Base-by-base conservation (phyloP, 2,113 vertebrate species). In the Odobenus rosmarus region DNA sequence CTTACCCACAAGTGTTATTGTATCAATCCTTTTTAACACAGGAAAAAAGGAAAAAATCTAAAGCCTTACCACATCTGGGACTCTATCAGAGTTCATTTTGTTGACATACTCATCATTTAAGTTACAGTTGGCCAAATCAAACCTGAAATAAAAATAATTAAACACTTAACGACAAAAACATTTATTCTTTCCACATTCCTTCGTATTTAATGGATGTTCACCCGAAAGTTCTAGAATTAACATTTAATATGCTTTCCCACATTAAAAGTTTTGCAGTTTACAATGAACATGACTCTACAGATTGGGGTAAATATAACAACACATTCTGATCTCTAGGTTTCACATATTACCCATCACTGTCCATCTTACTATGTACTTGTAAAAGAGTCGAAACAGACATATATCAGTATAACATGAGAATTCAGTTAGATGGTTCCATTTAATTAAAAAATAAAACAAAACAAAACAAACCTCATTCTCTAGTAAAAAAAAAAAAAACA, bases 61-160 rank as follows among this genome's bases (percentile, higher is more conserved):
- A 80, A 88, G 69, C 23, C 99, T 99, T 98, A 99, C 99, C 99
- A 99, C 99, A 74, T 99, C 99, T 97, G 99, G 99, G 83, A 99
- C 90, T 83, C 97, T 98, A 31, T 99, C 99, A 0, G 99, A 99
- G 95, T 99, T 99, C 99, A 99, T 99, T 99, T 99, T 99, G 97
- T 99, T 99, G 98, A 99, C 98, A 98, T 99, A 98, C 62, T 99
- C 99, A 12, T 99, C 99, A 39, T 99, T 99, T 96, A 99, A 86
- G 96, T 99, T 99, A 97, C 99, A 99, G 97, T 99, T 99, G 28
- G 99, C 99, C 98, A 99, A 99, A 98, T 99, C 99, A 13, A 99
- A 99, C 15, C 99, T 99, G 82, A 92, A 98, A 97, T 82, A 0
- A 14, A 93, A 97, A 97, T 21, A 11, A 96, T 36, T 23, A 76